phyloP scores from a whole-genome alignment of 2,113 vertebrate genomes.

The Gallinago paraguaiae region DNA sequence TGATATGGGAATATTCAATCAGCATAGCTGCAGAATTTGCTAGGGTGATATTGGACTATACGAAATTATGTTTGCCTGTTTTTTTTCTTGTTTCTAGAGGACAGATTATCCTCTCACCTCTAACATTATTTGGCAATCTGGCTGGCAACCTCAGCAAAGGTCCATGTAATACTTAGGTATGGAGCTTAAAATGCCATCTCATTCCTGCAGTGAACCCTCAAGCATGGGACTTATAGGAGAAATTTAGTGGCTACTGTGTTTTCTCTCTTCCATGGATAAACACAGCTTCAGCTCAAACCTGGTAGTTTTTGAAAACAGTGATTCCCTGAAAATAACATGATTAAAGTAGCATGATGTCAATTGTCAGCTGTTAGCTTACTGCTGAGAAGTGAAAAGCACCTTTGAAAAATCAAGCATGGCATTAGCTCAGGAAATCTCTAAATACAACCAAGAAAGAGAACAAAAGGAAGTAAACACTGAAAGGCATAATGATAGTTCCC shows the following conservation, averaged over 20 bases:
- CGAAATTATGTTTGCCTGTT: background rate
- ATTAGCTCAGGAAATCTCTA: background rate
- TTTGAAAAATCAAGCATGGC: background rate
- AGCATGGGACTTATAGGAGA: background rate
- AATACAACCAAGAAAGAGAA: background rate
- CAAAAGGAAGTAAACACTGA: background rate
- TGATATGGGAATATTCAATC: background rate
- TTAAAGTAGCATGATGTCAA: background rate
- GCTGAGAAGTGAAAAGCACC: background rate
- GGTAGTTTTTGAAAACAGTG: background rate
- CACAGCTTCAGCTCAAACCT: background rate
- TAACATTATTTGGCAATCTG: background rate
- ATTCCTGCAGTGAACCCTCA: background rate
- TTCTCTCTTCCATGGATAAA: background rate
- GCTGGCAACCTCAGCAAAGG: background rate
- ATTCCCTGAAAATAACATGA: background rate
- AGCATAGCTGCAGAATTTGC: background rate
- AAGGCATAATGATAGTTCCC: background rate
- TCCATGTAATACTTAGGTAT: background rate
- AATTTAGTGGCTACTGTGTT: background rate
- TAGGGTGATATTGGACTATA: background rate
- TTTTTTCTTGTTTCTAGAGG: background rate
- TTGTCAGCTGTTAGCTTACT: background rate
- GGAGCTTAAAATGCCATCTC: background rate
- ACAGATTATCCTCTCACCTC: background rate